Conservation (phyloP, 92 coral and sea anemone genomes). For the Zoanthus sansibaricus region DNA sequence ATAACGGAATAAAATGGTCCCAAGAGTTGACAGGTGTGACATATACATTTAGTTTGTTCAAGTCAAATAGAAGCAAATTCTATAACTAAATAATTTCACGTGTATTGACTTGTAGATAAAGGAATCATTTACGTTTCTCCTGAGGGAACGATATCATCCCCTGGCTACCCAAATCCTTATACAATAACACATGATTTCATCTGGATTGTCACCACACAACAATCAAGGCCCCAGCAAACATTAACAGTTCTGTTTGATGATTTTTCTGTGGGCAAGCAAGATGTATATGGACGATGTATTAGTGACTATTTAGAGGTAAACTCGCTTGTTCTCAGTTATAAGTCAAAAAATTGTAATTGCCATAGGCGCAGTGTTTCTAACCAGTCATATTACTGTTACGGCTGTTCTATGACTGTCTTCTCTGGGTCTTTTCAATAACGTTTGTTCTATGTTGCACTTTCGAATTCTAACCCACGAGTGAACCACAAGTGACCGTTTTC, state of each 20-base stretch:
- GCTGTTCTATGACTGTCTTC: too few relatives aligned
- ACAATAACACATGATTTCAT: slow-evolving; percentile 67
- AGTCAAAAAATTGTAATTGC: too few relatives aligned
- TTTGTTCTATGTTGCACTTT: too few relatives aligned
- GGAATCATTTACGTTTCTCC: slow-evolving; percentile 62
- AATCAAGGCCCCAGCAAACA: slow-evolving; percentile 35
- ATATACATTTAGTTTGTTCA: not conserved
- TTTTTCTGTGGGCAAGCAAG: slow-evolving; percentile 72
- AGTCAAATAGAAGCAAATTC: not conserved
- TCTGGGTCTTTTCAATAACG: too few relatives aligned
- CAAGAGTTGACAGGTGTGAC: too few relatives aligned
- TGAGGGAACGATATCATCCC: slow-evolving; percentile 74
- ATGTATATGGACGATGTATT: slow-evolving; percentile 67
- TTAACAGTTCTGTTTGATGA: slow-evolving; percentile 69
- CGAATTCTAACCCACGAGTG: too few relatives aligned
- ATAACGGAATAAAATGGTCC: too few relatives aligned
- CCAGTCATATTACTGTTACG: too few relatives aligned
- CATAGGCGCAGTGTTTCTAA: too few relatives aligned
- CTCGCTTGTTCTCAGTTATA: not conserved
- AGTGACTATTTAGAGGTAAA: slow-evolving; percentile 71
- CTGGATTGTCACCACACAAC: slow-evolving; percentile 69
- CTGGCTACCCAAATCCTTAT: slow-evolving; percentile 76
- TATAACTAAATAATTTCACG: not conserved
- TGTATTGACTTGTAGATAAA: slow-evolving; percentile 55
- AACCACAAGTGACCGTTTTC: too few relatives aligned